Conservation (phyloP, 2,113 vertebrate genomes). For the Cochlearius cochlearius region DNA sequence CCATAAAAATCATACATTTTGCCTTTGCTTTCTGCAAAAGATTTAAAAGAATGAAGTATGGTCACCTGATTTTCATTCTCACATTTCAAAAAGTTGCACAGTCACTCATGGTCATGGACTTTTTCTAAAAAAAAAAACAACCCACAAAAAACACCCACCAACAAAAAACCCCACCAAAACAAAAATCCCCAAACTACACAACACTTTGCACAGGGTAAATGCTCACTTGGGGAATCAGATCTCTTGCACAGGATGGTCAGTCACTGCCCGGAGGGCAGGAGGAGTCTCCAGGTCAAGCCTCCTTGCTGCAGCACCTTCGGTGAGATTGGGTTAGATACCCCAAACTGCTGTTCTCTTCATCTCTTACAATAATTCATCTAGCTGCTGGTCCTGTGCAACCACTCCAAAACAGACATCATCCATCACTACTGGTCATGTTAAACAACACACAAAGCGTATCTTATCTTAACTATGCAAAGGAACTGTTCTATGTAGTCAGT, state of each 20-base stretch:
- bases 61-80: neutral
- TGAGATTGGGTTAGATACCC: neutral
- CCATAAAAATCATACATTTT: neutral
- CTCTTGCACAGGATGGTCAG: neutral
- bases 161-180: too few relatives aligned
- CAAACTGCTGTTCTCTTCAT: neutral
- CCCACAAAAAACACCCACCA: neutral
- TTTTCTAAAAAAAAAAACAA: neutral
- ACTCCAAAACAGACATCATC: neutral
- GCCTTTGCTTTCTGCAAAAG: neutral
- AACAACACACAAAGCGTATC: neutral
- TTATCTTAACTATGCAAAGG: neutral
- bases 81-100: neutral
- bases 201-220: neutral
- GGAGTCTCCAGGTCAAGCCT: neutral
- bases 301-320: neutral
- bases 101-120: accelerated
- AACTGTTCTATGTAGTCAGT: neutral
- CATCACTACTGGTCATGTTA: neutral
- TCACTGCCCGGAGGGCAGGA: neutral
- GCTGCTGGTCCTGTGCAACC: neutral
- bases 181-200: neutral
- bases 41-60: neutral
- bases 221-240: neutral
- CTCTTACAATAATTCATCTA: neutral